Evolutionary conservation across 2,113 vertebrate species (phyloP), one percentile per base, ranked within the genome.

Genomic region (Leucosticte australis): DNA sequence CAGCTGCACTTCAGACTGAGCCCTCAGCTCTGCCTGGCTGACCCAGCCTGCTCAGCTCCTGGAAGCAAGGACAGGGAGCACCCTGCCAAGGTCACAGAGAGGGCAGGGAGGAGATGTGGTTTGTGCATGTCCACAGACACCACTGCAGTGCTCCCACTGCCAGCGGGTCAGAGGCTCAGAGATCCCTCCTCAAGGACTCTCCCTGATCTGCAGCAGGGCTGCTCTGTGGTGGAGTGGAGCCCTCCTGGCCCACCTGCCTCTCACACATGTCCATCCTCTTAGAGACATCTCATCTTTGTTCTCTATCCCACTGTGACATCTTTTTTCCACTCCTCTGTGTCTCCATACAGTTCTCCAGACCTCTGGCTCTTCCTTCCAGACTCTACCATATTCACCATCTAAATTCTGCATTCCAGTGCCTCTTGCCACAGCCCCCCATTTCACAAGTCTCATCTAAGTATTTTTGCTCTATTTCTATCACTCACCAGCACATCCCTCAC

Each of bases 1-100:
- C 41, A 47, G 33, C 47, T 78, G 33, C 28, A 1, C 53, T 11
- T 26, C 15, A 71, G 33, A 37, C 11, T 0, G 0, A 67, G 44
- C 27, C 59, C 53, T 63, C 47, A 37, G 39, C 13, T 46, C 15
- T 46, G 57, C 11, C 85, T 49, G 37, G 56, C 74, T 85, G 60
- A 55, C 76, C 47, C 78, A 85, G 46, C 62, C 87, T 76, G n/a
- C 18, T 88, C 50, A 55, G 21, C 56, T 75, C 35, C 75, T 76
- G 80, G 17, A 44, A 42, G 31, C 37, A 53, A 12, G 3, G 65
- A 65, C 46, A 11, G 28, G 55, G 37, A 92, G 41, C 60, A 87
- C 6, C 30, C 60, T 85, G 75, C 13, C 70, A 49, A 13, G 56
- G 76, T 57, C 75, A 63, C 0, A 3, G 46, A 37, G 41, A 68